A percentile compares a stretch with the other conserved stretches of the same genome.
Conservation (phyloP, 2,113 vertebrate genomes). For the Cinclus cinclus region DNA sequence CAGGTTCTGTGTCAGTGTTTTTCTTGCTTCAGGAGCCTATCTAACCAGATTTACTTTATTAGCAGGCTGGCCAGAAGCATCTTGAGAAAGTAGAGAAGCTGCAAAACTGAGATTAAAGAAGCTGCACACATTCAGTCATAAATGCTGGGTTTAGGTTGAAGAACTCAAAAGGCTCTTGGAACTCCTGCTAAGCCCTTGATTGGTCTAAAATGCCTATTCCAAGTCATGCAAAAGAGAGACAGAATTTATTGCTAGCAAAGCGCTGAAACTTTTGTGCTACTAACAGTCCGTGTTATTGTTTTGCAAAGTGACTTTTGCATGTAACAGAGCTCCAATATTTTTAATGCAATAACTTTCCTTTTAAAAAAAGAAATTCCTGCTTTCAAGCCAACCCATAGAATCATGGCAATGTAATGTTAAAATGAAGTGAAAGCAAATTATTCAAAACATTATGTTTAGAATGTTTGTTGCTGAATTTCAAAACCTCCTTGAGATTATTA, state of each 20-base stretch:
- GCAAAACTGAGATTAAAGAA: neutral
- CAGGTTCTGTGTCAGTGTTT: neutral
- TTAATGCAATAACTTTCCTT: neutral
- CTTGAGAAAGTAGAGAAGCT: neutral
- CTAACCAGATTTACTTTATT: neutral
- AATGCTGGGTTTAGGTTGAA: neutral
- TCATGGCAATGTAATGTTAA: fast-evolving
- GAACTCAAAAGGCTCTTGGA: neutral
- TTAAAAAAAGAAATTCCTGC: neutral
- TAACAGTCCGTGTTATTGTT: neutral
- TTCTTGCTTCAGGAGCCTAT: neutral
- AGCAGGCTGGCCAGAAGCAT: neutral
- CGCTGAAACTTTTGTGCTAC: neutral
- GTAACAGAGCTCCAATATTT: neutral
- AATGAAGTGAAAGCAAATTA: neutral
- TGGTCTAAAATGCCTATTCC: neutral
- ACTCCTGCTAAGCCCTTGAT: neutral
- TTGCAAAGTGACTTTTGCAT: neutral
- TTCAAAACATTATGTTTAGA: neutral
- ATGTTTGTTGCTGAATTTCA: neutral
- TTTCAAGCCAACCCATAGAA: neutral
- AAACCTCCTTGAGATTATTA: neutral
- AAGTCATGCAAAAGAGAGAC: neutral
- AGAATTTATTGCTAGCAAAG: neutral
- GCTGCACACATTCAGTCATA: neutral